Conservation (phyloP, 2,888 invertebrate species). For the Watsonalla cultraria region DNA sequence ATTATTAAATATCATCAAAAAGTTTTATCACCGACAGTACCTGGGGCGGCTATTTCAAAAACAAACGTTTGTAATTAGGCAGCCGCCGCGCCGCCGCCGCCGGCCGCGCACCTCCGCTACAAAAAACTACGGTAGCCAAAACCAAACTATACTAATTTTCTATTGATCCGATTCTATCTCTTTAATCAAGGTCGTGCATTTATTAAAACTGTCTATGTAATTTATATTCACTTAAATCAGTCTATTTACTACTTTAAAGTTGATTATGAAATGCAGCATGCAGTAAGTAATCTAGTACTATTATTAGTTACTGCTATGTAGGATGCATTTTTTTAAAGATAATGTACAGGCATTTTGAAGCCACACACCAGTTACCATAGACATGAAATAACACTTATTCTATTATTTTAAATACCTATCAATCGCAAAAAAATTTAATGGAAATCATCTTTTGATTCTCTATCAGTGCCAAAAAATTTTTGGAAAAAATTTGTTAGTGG, state of each 20-base stretch:
- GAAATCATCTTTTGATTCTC: too few relatives aligned
- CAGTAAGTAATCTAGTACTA: not conserved
- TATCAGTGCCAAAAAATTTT: too few relatives aligned
- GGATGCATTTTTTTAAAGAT: too few relatives aligned
- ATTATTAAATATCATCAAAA: constrained; percentile 8
- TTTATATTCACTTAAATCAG: constrained; percentile 6
- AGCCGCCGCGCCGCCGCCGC: constrained; percentile 34
- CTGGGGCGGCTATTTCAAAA: constrained; percentile 63
- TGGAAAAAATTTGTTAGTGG: too few relatives aligned
- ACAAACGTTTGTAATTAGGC: constrained; percentile 72
- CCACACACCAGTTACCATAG: too few relatives aligned
- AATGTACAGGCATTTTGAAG: too few relatives aligned
- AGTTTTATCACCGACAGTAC: constrained; percentile 41
- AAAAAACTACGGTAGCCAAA: constrained; percentile 63
- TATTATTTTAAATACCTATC: too few relatives aligned
- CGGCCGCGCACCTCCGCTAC: constrained; percentile 33
- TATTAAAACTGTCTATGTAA: constrained; percentile 14
- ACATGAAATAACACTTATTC: too few relatives aligned
- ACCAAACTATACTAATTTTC: constrained; percentile 53
- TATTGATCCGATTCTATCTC: constrained; percentile 52
- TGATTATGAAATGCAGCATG: not conserved
- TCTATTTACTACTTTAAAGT: not conserved
- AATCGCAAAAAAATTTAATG: too few relatives aligned
- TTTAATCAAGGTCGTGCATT: constrained; percentile 27
- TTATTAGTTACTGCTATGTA: not conserved